These are phyloP conservation scores for Trididemnum nubilum DNA, from an alignment of 23 tunicate genomes.

Conservation along the genomic window DNA sequence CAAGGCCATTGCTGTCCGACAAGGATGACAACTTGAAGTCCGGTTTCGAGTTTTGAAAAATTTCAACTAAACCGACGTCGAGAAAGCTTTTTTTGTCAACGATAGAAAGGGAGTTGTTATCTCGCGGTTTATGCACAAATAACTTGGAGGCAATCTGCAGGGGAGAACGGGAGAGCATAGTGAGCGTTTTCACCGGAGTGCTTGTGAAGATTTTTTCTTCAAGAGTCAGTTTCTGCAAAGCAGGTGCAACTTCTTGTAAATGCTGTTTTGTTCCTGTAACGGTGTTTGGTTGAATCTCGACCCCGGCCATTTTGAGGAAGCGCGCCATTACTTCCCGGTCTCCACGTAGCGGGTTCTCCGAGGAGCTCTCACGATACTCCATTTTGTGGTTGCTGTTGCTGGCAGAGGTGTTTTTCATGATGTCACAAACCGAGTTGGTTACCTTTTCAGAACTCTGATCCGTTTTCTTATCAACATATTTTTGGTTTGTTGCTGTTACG, in stretches of 20 bases:
- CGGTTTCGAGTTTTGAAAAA: not conserved
- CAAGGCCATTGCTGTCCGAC: no score
- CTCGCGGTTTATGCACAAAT: not conserved
- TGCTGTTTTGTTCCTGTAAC: not conserved
- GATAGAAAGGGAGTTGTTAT: not conserved
- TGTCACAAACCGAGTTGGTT: not conserved
- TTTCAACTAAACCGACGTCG: not conserved
- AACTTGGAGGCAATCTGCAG: not conserved
- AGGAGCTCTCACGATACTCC: not conserved
- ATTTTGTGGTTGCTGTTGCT: not conserved
- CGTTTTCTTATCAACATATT: not conserved
- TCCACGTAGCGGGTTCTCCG: not conserved
- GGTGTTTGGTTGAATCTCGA: not conserved
- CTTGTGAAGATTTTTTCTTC: not conserved
- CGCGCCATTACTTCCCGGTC: not conserved
- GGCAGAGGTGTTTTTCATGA: no score
- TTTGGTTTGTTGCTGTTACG: not conserved
- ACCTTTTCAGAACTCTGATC: not conserved
- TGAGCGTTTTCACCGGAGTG: conserved; percentile 11
- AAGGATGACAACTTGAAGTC: no score
- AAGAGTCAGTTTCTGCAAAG: not conserved
- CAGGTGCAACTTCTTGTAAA: not conserved
- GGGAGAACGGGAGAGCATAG: not conserved
- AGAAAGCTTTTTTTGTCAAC: not conserved
- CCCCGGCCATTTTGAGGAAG: conserved; percentile 14